phyloP scores from a whole-genome alignment of 2,888 invertebrate species.

The Tetanocera ferruginea region DNA sequence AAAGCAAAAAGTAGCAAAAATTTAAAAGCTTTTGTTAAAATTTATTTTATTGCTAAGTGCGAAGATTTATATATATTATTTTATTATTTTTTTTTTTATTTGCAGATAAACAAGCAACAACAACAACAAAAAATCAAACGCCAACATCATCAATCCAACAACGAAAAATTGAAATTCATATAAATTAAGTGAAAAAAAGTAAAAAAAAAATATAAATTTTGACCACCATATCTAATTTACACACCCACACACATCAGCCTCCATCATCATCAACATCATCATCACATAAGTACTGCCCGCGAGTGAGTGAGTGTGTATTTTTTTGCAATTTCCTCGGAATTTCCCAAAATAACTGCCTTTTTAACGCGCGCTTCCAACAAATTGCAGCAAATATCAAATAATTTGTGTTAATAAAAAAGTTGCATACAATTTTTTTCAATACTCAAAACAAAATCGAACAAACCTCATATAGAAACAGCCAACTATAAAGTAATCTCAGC shows the following conservation, averaged over 20 bases:
- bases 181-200: constrained; percentile 4
- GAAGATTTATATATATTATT: no score
- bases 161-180: background rate
- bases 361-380: constrained; percentile 12
- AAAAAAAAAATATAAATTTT: background rate
- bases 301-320: background rate
- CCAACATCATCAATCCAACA: background rate
- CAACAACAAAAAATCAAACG: background rate
- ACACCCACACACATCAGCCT: background rate
- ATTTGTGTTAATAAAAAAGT: background rate
- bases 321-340: background rate
- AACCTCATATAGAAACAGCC: background rate
- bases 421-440: background rate
- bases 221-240: background rate
- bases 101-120: constrained; percentile 16
- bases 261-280: background rate
- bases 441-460: background rate
- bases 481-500: background rate
- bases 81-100: background rate
- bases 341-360: constrained; percentile 2
- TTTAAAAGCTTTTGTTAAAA: background rate
- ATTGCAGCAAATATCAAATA: background rate
- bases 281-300: background rate
- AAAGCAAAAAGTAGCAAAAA: background rate
- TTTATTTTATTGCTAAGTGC: no score